These are phyloP conservation scores for Apus apus DNA, from an alignment of 2,113 vertebrate species.

Conservation along the genomic window DNA sequence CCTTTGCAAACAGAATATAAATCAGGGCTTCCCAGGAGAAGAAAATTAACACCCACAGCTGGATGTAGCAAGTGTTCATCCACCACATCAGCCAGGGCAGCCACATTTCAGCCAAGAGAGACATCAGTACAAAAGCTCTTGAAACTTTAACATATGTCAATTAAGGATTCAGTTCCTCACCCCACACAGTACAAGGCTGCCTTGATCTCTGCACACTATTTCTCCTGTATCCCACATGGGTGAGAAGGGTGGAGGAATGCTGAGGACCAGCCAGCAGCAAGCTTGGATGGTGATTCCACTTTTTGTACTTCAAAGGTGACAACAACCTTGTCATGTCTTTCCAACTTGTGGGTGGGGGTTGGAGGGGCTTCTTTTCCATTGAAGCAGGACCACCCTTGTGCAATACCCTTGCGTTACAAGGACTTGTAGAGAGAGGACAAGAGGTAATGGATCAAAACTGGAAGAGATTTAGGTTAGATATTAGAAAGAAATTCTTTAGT, in stretches of 20 bases:
- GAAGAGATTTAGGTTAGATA: too few relatives aligned
- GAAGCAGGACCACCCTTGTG: not conserved
- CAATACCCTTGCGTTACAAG: too few relatives aligned
- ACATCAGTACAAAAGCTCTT: not conserved
- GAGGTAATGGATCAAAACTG: too few relatives aligned
- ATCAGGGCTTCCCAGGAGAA: not conserved
- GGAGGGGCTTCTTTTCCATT: not conserved
- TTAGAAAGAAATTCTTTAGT: too few relatives aligned
- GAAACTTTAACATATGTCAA: not conserved
- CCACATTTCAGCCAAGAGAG: not conserved
- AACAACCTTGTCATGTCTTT: not conserved
- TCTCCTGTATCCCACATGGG: not conserved
- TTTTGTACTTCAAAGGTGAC: not conserved
- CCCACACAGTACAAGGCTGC: not conserved
- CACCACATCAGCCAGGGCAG: not conserved
- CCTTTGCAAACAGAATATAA: not conserved
- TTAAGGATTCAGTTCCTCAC: not conserved
- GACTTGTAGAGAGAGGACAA: too few relatives aligned
- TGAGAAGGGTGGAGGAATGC: not conserved
- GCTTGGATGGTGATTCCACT: accelerated
- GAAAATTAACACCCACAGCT: not conserved
- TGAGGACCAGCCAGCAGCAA: not conserved
- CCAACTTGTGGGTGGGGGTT: not conserved
- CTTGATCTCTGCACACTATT: not conserved
- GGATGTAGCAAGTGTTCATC: not conserved